Evolutionary conservation across 2,113 vertebrate species (phyloP), one percentile per base, ranked within the genome.

Genomic region (Nanorana parkeri): DNA sequence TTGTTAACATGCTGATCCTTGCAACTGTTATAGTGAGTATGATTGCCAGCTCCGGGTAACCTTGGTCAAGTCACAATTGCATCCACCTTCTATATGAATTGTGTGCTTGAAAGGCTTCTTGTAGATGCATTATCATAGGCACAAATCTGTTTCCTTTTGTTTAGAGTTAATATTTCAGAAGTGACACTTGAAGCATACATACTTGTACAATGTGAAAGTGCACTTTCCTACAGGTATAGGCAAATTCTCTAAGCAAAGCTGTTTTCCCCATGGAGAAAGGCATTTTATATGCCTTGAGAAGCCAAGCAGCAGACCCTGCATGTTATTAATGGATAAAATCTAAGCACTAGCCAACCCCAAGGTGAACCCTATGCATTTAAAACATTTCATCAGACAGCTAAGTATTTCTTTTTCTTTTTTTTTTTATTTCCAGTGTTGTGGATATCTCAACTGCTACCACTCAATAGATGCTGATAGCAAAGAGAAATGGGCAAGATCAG

Each of bases 311-410:
- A 91, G 91, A 87, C 88, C 80, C 90, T 90, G 88, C 85, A 88
- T 92, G 93, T 93, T 94, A 93, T 94, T 93, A 93, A 93, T 92
- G 92, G 93, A 93, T 94, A 94, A 94, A 93, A 93, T 93, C 92
- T 92, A 91, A 92, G 84, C 90, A 92, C 90, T 88, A 84, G 91
- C 88, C 91, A 94, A 93, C 92, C 91, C 90, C 90, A 92, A 93
- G 93, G 93, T 94, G 91, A 94, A 94, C 93, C 91, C 91, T 93
- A 93, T 94, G 93, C 92, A 94, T 93, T 94, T 94, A 93, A 94
- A 94, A 94, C 89, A 93, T 93, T 93, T 93, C 92, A 94, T 93
- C 92, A 91, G 90, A 91, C 89, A 92, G 89, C 92, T 92, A 91
- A 92, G 89, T 89, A 85, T 92, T 89, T 60, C 29, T 61, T 61